Base-by-base conservation (phyloP, 2,797 vertebrate species). In the Hafferia zeledoni region DNA sequence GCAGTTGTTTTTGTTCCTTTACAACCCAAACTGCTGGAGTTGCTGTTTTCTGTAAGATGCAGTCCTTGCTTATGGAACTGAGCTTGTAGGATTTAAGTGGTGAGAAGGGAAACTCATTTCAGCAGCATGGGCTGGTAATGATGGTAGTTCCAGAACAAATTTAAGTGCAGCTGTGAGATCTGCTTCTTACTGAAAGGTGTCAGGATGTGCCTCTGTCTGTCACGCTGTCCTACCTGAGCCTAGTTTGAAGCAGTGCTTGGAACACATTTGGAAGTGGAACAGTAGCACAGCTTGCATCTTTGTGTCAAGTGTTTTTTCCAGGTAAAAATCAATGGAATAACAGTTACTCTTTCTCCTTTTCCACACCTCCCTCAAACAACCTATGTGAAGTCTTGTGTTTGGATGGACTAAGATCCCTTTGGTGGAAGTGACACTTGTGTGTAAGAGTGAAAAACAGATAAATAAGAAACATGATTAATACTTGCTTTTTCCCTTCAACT, bases 1-100 rank as follows among this genome's bases (percentile, higher is more conserved):
- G 91, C 79, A 28, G 74, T 95, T 96, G 64, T 90, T 95, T 95
- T 83, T 96, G 60, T 96, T 90, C 67, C 33, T 95, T 91, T 79
- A 76, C 31, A 68, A 89, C 25, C 39, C n/a, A 25, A 74, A 65
- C 63, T 82, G 78, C 60, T 69, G 39, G 75, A 92, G 68, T 56
- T 89, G 60, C 69, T 91, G 23, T 49, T 83, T 82, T 79, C 57
- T 85, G 19, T 61, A 75, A 65, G 28, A 41, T 91, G 25, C 75
- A 88, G 80, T 92, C 53, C 61, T 92, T 86, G 69, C 64, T 85
- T 85, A 74, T 18, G 50, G 82, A 89, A 74, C 20, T 39, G 33
- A 56, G 46, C 46, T 30, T 11, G 1, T 5, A 56, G 50, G 46
- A 91, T 30, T 89, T 50, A 52, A 65, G 49, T 8, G 44, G 37